Conservation (phyloP, 2,797 vertebrate genomes). For the Muraenolepis orangiensis region DNA sequence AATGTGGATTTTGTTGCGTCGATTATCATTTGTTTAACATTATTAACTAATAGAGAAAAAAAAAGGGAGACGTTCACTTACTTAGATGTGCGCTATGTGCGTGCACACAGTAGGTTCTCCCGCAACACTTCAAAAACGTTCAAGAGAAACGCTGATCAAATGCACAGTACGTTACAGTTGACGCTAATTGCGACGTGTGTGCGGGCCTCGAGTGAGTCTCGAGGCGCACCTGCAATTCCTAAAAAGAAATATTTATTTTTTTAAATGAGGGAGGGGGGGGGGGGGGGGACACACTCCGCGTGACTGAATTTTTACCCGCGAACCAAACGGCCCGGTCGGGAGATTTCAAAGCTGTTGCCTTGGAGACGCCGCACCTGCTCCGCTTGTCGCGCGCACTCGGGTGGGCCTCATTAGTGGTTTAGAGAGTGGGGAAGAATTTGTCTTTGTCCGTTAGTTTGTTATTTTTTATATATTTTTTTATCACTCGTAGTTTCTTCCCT, state of each 20-base stretch:
- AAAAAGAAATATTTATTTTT: too few relatives aligned
- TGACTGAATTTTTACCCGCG: constrained; percentile 50
- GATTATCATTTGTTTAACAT: not conserved
- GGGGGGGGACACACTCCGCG: constrained; percentile 6
- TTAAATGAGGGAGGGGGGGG: not conserved
- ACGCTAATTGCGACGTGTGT: constrained; percentile 53
- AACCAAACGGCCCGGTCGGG: constrained; percentile 46
- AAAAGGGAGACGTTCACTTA: too few relatives aligned
- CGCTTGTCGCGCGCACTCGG: constrained; percentile 21
- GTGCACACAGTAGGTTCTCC: not conserved
- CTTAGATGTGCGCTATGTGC: not conserved
- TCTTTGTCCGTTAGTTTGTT: constrained; percentile 37
- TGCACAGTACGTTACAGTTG: constrained; percentile 31
- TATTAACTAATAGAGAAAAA: constrained; percentile 8
- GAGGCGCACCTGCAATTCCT: constrained; percentile 54
- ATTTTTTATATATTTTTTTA: constrained; percentile 41
- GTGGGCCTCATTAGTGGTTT: constrained; percentile 50
- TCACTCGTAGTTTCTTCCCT: constrained; percentile 19
- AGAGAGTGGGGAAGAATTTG: constrained; percentile 34
- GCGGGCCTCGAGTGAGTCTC: constrained; percentile 31
- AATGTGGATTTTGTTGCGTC: too few relatives aligned
- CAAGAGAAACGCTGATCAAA: constrained; percentile 32
- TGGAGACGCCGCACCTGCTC: constrained; percentile 58
- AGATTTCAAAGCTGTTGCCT: constrained; percentile 56
- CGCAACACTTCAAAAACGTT: not conserved